Conservation (phyloP, 53 echinoderm and acorn worm species). For the Stichopus horrens region DNA sequence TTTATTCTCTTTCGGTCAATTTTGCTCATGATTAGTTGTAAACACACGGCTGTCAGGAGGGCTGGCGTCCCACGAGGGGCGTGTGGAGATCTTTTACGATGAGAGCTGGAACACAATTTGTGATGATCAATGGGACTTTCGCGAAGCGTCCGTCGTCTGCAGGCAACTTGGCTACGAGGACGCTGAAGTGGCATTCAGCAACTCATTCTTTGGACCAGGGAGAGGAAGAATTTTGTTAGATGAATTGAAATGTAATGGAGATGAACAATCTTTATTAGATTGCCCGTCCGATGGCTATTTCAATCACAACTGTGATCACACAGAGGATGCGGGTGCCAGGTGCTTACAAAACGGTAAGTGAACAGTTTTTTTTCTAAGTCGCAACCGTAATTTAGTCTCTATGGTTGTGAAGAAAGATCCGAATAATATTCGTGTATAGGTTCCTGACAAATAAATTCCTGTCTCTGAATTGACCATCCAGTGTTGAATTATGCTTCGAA, state of each 20-base stretch:
- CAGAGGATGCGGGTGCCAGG: background rate
- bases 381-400: too few relatives aligned
- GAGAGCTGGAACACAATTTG: conserved; percentile 1
- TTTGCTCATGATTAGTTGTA: too few relatives aligned
- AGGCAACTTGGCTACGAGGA: conserved; percentile 1
- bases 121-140: background rate
- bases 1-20: too few relatives aligned
- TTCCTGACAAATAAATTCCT: too few relatives aligned
- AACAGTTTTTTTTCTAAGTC: background rate
- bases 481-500: too few relatives aligned
- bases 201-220: background rate
- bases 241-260: background rate
- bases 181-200: background rate
- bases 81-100: background rate
- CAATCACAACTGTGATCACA: conserved; percentile 9
- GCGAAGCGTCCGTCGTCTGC: background rate
- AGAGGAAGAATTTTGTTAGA: background rate
- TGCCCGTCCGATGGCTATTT: background rate
- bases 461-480: too few relatives aligned
- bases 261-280: background rate
- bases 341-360: background rate
- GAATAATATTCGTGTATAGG: too few relatives aligned
- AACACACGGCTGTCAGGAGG: background rate
- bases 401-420: too few relatives aligned
- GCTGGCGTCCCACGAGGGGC: background rate